Conservation (phyloP, 2,113 vertebrate species). For the Gadus macrocephalus region DNA sequence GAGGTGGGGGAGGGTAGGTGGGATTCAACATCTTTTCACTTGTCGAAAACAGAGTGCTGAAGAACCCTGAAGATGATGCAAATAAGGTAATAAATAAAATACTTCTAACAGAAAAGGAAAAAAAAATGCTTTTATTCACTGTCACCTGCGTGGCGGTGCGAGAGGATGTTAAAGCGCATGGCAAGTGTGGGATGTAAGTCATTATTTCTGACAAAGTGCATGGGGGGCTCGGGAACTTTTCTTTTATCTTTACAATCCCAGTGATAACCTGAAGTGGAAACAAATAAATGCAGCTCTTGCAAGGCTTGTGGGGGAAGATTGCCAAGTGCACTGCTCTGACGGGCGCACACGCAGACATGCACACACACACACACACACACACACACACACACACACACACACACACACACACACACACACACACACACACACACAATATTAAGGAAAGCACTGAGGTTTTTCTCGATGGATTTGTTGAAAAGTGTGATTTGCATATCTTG, state of each 20-base stretch:
- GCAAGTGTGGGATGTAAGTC: constrained; percentile 59
- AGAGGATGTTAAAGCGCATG: not conserved
- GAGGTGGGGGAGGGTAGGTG: too few species aligned
- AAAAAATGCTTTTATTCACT: constrained; percentile 39
- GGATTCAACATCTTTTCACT: not conserved
- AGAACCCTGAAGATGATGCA: constrained; percentile 32
- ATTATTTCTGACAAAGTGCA: constrained; percentile 56
- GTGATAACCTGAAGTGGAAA: constrained; percentile 32
- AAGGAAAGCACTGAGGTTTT: not conserved
- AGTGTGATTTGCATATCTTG: not conserved
- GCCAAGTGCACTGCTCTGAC: constrained; percentile 23
- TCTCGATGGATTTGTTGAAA: not conserved
- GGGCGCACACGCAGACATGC: not conserved
- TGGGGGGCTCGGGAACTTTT: constrained; percentile 43
- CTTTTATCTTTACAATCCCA: constrained; percentile 12
- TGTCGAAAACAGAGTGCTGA: constrained; percentile 9
- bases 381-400: not conserved
- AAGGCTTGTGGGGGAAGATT: constrained; percentile 25
- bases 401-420: not conserved
- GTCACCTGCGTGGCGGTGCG: constrained; percentile 45
- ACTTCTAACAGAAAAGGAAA: constrained; percentile 6
- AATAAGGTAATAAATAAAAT: constrained; percentile 52
- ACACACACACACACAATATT: not conserved
- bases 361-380: not conserved
- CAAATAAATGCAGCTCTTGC: constrained; percentile 21